Conservation (phyloP, 2,797 vertebrate species). For the Ctenochaetus hawaiiensis region DNA sequence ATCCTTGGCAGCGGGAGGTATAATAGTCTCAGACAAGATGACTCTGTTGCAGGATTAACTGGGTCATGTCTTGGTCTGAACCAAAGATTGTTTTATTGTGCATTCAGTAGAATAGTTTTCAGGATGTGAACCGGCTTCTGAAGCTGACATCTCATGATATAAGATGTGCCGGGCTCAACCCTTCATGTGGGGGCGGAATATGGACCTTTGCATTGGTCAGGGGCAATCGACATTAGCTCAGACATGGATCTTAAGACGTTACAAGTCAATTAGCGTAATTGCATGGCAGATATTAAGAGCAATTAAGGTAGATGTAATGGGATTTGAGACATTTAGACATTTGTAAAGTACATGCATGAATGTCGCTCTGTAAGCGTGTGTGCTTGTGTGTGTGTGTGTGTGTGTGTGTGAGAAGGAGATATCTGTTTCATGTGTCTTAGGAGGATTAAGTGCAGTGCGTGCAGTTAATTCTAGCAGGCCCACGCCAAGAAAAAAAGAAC, state of each 20-base stretch:
- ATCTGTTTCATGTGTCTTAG: conserved; percentile 14
- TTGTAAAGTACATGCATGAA: conserved; percentile 16
- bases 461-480: conserved; percentile 7
- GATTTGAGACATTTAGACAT: conserved; percentile 39
- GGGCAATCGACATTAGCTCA: neutral
- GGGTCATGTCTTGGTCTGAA: conserved; percentile 58
- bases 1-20: conserved; percentile 28
- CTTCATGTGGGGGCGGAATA: neutral
- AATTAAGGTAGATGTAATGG: conserved; percentile 31
- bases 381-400: neutral
- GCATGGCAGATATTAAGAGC: conserved; percentile 22
- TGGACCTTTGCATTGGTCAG: conserved; percentile 18
- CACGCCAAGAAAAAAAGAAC: neutral
- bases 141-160: conserved; percentile 44
- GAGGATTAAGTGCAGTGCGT: conserved; percentile 26
- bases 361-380: conserved; percentile 16
- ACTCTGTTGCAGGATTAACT: conserved; percentile 50
- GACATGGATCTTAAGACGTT: conserved; percentile 19
- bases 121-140: conserved; percentile 23
- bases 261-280: conserved; percentile 18
- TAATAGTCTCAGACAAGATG: conserved; percentile 50
- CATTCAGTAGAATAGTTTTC: conserved; percentile 49
- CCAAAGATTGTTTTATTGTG: conserved; percentile 59
- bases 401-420: neutral
- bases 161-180: conserved; percentile 19